Evolutionary conservation across 2,888 invertebrate species (phyloP).

Genomic region (Netelia melanura): DNA sequence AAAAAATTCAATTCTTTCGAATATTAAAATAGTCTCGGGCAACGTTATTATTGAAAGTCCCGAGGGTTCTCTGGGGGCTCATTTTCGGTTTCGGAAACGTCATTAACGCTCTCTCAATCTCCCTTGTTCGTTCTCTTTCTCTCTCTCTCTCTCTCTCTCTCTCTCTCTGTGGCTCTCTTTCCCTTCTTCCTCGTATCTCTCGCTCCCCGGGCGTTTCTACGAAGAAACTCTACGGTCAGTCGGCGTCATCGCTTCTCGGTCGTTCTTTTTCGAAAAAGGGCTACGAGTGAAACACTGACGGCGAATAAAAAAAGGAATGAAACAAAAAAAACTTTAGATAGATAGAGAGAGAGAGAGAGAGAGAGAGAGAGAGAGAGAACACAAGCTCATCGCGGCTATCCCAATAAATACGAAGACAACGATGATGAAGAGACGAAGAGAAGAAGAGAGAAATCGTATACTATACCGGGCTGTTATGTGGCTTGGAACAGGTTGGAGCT

Average conservation of each 20-base stretch:
- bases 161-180: too few species aligned
- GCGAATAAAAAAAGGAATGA: constrained; percentile 46
- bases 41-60: not conserved
- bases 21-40: not conserved
- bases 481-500: constrained; percentile 82
- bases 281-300: constrained; percentile 44
- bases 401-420: constrained; percentile 84
- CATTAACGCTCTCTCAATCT: constrained; percentile 76
- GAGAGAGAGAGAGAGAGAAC: constrained; percentile 62
- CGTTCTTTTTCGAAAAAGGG: constrained; percentile 51
- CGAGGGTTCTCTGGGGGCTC: constrained; percentile 24
- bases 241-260: constrained; percentile 18
- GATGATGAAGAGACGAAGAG: constrained; percentile 71
- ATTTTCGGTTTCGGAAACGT: constrained; percentile 77
- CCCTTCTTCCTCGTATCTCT: constrained; percentile 18
- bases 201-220: constrained; percentile 77
- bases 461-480: constrained; percentile 76
- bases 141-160: constrained; percentile 8
- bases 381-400: constrained; percentile 74
- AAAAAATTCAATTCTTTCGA: not conserved
- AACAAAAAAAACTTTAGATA: constrained; percentile 62
- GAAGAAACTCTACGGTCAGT: constrained; percentile 69
- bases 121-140: constrained; percentile 18
- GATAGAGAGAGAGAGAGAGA: constrained; percentile 61
- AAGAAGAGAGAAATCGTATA: constrained; percentile 25